Percentiles rank a stretch among this genome's conserved stretches.
phyloP scores from a whole-genome alignment of 2,113 vertebrate species.

The Sisor rabdophorus region DNA sequence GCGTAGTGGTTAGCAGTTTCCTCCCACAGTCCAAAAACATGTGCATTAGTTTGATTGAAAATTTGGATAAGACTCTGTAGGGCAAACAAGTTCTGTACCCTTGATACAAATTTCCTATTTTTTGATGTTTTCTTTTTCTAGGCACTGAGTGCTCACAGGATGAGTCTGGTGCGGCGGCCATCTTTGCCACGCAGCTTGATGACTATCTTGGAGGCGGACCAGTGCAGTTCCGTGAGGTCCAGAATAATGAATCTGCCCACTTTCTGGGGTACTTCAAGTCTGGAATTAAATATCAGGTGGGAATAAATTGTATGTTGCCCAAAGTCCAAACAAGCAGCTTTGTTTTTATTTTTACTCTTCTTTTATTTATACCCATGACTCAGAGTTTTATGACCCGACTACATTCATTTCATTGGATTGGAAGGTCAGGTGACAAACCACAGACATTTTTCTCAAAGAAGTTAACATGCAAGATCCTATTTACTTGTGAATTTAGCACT shows the following conservation, averaged over 20 bases:
- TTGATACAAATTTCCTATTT: no score
- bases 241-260: constrained; percentile 80
- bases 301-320: neutral
- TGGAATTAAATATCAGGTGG: constrained; percentile 89
- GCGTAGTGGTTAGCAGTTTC: no score
- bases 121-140: constrained; percentile 56
- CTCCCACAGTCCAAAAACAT: no score
- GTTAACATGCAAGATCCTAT: neutral
- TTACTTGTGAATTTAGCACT: neutral
- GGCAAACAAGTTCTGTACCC: no score
- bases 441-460: neutral
- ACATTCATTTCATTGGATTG: no score
- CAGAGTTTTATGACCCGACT: neutral
- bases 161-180: constrained; percentile 86
- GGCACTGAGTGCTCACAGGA: constrained; percentile 90
- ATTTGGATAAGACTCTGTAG: no score
- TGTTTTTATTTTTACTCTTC: neutral
- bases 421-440: neutral
- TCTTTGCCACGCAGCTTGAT: constrained; percentile 89
- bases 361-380: neutral
- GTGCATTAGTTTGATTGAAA: no score
- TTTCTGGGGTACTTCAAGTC: constrained; percentile 91
- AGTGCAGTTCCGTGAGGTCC: constrained; percentile 88
- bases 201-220: constrained; percentile 86
- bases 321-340: neutral